These are phyloP conservation scores for Craterocephalus amniculus DNA, from an alignment of 2,797 vertebrate genomes.

Conservation along the genomic window DNA sequence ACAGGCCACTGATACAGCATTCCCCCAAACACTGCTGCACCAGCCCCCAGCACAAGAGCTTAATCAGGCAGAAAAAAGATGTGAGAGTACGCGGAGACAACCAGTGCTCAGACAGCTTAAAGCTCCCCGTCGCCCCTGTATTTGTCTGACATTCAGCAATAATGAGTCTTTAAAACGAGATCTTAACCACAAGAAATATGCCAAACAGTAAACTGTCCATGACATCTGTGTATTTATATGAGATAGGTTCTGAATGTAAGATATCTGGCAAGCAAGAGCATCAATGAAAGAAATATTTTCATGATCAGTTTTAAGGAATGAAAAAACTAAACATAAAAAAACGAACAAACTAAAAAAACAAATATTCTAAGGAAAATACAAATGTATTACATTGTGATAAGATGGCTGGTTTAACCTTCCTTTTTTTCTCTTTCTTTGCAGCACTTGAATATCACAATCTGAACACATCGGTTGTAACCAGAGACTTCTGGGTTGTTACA, in stretches of 20 bases:
- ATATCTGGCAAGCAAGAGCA: background rate
- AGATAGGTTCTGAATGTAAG: background rate
- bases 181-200: constrained; percentile 26
- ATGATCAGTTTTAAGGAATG: background rate
- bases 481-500: constrained; percentile 97
- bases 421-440: constrained; percentile 64
- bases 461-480: constrained; percentile 92
- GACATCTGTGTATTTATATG: background rate
- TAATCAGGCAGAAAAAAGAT: constrained; percentile 78
- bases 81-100: constrained; percentile 64
- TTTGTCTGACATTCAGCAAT: constrained; percentile 58
- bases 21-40: constrained; percentile 60
- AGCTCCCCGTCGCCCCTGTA: constrained; percentile 30
- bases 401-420: background rate
- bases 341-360: background rate
- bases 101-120: constrained; percentile 46
- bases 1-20: constrained; percentile 66
- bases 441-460: constrained; percentile 97
- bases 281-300: background rate
- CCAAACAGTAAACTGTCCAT: constrained; percentile 16
- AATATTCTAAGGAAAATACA: background rate
- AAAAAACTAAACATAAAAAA: background rate
- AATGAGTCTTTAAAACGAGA: constrained; percentile 49
- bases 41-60: constrained; percentile 61
- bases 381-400: constrained; percentile 4